Evolutionary conservation across 2,888 invertebrate genomes (phyloP).

Genomic region (Asteroscopus sphinx): DNA sequence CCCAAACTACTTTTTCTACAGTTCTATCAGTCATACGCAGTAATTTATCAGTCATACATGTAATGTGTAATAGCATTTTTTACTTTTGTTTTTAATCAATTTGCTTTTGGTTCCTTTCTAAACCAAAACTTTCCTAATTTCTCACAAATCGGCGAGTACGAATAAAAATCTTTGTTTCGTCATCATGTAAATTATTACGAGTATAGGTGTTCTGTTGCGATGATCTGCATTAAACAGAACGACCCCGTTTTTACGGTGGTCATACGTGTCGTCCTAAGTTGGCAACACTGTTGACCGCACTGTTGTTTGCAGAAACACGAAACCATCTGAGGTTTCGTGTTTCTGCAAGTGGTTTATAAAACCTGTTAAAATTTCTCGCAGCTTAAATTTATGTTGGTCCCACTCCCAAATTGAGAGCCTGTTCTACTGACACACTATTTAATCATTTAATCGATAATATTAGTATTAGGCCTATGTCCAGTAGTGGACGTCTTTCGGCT

Average conservation of each 20-base stretch:
- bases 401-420: constrained; percentile 27
- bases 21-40: constrained; percentile 3
- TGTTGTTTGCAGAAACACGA: constrained; percentile 36
- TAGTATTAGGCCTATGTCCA: no score
- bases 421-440: constrained; percentile 59
- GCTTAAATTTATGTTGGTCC: constrained; percentile 51
- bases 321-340: no score
- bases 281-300: no score
- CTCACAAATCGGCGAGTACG: constrained; percentile 7
- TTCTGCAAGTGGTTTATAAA: constrained; percentile 43
- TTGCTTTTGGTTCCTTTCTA: background rate
- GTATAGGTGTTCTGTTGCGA: no score
- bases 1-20: constrained; percentile 21
- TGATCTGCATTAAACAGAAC: no score
- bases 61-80: constrained; percentile 23
- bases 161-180: constrained; percentile 11
- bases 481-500: no score
- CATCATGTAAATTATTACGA: no score
- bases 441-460: constrained; percentile 10
- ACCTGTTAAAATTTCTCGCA: constrained; percentile 61
- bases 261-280: no score
- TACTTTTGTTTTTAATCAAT: constrained; percentile 4
- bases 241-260: no score
- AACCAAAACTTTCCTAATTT: background rate
- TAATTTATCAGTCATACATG: constrained; percentile 22